A percentile compares a stretch with the other conserved stretches of the same genome.
phyloP scores from a whole-genome alignment of 2,888 invertebrate genomes.

The Byasa hedistus region DNA sequence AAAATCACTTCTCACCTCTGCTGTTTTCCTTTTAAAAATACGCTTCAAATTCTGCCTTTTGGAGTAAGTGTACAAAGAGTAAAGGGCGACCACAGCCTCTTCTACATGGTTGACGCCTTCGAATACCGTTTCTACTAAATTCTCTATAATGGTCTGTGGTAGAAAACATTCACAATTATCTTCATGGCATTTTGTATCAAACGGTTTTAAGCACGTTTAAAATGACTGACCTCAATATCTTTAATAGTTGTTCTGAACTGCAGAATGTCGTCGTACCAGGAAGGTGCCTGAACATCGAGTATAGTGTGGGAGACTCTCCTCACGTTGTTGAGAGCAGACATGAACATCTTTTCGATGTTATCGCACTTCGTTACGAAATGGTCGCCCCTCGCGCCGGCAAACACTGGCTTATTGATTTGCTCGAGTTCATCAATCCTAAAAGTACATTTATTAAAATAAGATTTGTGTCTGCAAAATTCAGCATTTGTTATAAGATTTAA shows the following conservation, averaged over 20 bases:
- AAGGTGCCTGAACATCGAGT: constrained; percentile 87
- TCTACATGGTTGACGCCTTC: constrained; percentile 88
- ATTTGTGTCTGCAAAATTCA: not conserved
- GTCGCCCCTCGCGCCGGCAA: constrained; percentile 86
- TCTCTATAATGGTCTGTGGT: constrained; percentile 87
- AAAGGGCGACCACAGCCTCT: constrained; percentile 88
- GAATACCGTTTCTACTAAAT: constrained; percentile 88
- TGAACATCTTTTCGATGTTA: constrained; percentile 87
- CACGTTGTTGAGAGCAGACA: constrained; percentile 81
- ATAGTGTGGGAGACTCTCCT: constrained; percentile 82
- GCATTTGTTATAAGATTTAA: no score
- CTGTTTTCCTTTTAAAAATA: constrained; percentile 84
- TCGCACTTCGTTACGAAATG: constrained; percentile 84
- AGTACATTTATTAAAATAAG: not conserved
- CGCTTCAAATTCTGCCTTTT: constrained; percentile 85
- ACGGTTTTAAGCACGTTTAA: no score
- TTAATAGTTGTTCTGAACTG: constrained; percentile 81
- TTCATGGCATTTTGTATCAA: constrained; percentile 10
- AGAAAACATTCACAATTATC: not conserved
- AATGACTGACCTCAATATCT: constrained; percentile 77
- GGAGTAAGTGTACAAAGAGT: constrained; percentile 88
- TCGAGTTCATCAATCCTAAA: constrained; percentile 85
- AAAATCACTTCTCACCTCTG: constrained; percentile 72
- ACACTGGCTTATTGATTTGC: constrained; percentile 84
- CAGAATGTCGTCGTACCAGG: constrained; percentile 90